A percentile compares a stretch with the other conserved stretches of the same genome.
phyloP scores from a whole-genome alignment of 2,797 vertebrate genomes.

The Centropyge bicolor region DNA sequence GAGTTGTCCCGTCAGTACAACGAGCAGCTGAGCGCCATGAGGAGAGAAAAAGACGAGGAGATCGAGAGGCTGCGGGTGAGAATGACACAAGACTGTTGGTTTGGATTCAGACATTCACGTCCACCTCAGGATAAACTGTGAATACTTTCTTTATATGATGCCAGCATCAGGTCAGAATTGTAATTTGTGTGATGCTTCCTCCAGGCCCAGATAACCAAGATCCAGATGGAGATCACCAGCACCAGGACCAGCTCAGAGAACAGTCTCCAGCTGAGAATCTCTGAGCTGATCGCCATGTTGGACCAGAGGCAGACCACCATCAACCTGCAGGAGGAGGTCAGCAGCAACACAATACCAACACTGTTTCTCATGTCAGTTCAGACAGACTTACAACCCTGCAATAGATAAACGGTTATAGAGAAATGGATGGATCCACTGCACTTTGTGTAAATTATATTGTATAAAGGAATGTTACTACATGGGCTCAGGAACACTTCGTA shows the following conservation, averaged over 20 bases:
- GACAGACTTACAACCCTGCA: too few species aligned
- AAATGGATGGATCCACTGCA: too few species aligned
- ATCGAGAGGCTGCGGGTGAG: slow-evolving; percentile 90
- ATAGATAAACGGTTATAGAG: too few species aligned
- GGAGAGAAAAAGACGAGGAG: slow-evolving; percentile 91
- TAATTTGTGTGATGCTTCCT: neutral
- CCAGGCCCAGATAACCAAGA: slow-evolving; percentile 86
- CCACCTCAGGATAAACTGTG: neutral
- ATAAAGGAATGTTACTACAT: too few species aligned
- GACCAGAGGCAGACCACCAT: slow-evolving; percentile 91
- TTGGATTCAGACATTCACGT: neutral
- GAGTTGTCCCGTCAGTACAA: slow-evolving; percentile 91
- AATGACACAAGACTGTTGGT: too few species aligned
- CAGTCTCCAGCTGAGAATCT: slow-evolving; percentile 90
- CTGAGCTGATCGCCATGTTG: slow-evolving; percentile 87
- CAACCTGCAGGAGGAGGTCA: slow-evolving; percentile 91
- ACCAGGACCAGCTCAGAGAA: slow-evolving; percentile 83
- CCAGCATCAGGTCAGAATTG: neutral
- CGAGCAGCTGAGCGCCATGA: slow-evolving; percentile 89
- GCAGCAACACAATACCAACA: neutral
- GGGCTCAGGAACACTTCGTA: too few species aligned
- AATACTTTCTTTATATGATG: neutral
- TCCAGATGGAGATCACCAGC: slow-evolving; percentile 86
- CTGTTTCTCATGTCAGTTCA: neutral
- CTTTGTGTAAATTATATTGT: too few species aligned